Conservation (phyloP, 2,113 vertebrate species). For the Passer montanus region DNA sequence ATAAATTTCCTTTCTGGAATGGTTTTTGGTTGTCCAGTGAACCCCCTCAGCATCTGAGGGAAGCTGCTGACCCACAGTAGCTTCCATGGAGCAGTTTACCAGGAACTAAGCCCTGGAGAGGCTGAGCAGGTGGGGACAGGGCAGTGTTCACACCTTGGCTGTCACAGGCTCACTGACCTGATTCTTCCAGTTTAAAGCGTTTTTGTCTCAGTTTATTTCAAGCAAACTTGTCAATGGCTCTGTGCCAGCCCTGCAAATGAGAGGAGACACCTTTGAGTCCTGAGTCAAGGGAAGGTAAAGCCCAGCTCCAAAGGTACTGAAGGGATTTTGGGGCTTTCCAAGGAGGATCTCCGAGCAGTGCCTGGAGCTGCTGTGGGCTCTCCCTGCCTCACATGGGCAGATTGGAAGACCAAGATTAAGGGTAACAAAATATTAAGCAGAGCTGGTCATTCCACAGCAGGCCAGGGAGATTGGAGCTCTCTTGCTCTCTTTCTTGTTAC, state of each 20-base stretch:
- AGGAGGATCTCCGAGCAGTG: background rate
- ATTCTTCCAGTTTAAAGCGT: background rate
- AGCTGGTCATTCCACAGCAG: background rate
- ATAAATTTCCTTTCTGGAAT: background rate
- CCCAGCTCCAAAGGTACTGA: background rate
- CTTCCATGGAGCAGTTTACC: background rate
- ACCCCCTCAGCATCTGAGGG: background rate
- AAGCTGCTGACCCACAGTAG: background rate
- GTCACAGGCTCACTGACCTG: background rate
- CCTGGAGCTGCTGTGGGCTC: background rate
- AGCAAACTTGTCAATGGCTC: background rate
- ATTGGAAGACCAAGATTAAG: background rate
- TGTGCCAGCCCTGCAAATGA: background rate
- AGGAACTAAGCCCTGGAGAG: background rate
- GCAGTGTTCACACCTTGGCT: background rate
- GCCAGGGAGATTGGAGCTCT: background rate
- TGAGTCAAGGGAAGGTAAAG: background rate
- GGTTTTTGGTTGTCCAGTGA: background rate
- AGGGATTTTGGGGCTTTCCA: background rate
- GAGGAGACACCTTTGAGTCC: background rate
- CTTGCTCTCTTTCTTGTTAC: background rate
- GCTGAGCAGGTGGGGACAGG: background rate
- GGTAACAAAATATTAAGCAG: background rate
- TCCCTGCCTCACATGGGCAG: background rate
- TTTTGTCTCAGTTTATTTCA: background rate